Evolutionary conservation across 2,888 invertebrate genomes (phyloP), one percentile per base, ranked within the genome.

Genomic region (Brenthis hecate): DNA sequence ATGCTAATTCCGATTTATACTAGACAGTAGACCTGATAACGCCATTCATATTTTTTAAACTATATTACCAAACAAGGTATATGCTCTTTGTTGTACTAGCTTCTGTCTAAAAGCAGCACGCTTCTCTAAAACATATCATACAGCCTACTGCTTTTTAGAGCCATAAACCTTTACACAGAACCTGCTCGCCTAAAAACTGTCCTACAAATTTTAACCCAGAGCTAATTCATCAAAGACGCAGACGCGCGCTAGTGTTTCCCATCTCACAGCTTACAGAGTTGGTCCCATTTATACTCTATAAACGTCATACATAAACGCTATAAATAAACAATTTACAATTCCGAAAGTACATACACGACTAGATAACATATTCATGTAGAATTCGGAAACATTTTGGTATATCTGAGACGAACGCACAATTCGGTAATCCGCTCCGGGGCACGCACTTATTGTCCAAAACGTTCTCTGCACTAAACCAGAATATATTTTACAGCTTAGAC

Each of bases 321-420:
- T 85, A 88, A 90, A 89, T 90, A 84, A 89, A 87, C 85, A 90
- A 86, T 86, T 85, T 88, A 89, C 86, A 87, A 87, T 90, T 92
- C 92, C 92, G 92, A 92, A 90, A 92, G 90, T 89, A 92, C 92
- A 91, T 92, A 92, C 92, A 91, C 83, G 92, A 92, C 92, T 92
- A 92, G 92, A 92, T 92, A 86, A 89, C 86, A 90, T 92, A 88
- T 91, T 91, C 92, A 92, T 92, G 92, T 86, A 92, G 91, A 90
- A 90, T 92, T 92, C 92, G 92, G 92, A 92, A 92, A 86, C 79
- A 89, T 88, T 92, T 91, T 91, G 91, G 91, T 91, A 91, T 88
- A 90, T 86, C 88, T 83, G 83, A 86, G 81, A 87, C 85, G 75
- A 87, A 88, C 86, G 85, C 85, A 90, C 85, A 88, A 89, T 91